A percentile compares a stretch with the other conserved stretches of the same genome.
These are phyloP conservation scores for Heliconius cydno DNA, from an alignment of 2,888 invertebrate species.

Conservation along the genomic window DNA sequence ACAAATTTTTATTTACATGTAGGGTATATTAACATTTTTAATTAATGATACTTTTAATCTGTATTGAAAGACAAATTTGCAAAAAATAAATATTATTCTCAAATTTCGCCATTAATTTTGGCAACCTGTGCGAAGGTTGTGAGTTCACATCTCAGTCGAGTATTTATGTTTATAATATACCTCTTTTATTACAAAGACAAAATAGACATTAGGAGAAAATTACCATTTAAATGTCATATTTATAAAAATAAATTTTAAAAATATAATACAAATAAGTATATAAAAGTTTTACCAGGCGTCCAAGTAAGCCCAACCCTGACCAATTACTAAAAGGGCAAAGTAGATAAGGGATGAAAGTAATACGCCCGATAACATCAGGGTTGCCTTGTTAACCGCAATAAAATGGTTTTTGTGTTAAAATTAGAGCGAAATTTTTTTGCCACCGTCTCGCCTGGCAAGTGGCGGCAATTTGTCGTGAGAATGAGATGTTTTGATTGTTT, in stretches of 20 bases:
- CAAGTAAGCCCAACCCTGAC: constrained; percentile 63
- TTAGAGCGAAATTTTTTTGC: constrained; percentile 76
- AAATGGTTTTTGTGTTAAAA: constrained; percentile 70
- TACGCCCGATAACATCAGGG: constrained; percentile 76
- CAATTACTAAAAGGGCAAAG: constrained; percentile 71
- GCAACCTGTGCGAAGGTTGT: too few relatives aligned
- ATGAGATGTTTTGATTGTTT: constrained; percentile 55
- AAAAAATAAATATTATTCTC: too few relatives aligned
- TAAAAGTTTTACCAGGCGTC: constrained; percentile 25
- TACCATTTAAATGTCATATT: too few relatives aligned
- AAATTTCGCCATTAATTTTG: too few relatives aligned
- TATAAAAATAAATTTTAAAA: not conserved
- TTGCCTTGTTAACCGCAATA: constrained; percentile 77
- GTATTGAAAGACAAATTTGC: too few relatives aligned
- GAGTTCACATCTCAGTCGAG: too few relatives aligned
- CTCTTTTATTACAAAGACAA: too few relatives aligned
- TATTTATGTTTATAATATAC: too few relatives aligned
- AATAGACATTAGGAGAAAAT: too few relatives aligned
- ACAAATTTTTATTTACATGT: not conserved
- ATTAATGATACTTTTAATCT: too few relatives aligned
- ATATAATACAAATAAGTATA: not conserved
- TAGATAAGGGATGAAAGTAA: constrained; percentile 81
- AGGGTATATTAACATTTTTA: not conserved
- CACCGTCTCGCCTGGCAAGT: constrained; percentile 61
- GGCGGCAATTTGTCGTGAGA: constrained; percentile 73